These are phyloP conservation scores for Paracentrotus lividus DNA, from an alignment of 53 echinoderm and acorn worm genomes.

Conservation along the genomic window DNA sequence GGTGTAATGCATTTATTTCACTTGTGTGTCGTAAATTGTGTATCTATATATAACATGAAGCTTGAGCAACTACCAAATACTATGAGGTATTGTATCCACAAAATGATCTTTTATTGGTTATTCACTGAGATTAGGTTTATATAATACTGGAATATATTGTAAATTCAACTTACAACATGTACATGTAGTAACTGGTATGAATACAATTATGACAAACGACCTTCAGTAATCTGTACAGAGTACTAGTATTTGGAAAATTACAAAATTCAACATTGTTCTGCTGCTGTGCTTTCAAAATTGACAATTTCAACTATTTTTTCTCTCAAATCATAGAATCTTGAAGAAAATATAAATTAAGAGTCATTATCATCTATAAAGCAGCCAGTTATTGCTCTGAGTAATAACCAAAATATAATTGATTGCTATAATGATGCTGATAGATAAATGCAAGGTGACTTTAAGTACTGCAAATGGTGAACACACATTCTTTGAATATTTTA, in stretches of 20 bases:
- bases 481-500: too few species aligned
- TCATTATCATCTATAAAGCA: not conserved
- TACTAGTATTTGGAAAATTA: too few species aligned
- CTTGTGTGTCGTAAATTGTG: conserved; percentile 1
- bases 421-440: not conserved
- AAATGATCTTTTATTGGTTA: too few species aligned
- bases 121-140: too few species aligned
- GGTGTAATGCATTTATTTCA: not conserved
- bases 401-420: not conserved
- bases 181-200: not conserved
- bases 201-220: too few species aligned
- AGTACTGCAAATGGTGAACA: not conserved
- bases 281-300: too few species aligned
- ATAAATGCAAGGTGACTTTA: conserved; percentile 4
- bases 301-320: too few species aligned
- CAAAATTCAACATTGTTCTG: too few species aligned
- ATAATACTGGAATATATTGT: not conserved
- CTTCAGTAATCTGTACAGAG: too few species aligned
- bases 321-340: not conserved
- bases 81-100: not conserved
- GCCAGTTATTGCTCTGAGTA: not conserved
- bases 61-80: not conserved
- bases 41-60: not conserved
- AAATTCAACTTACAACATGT: not conserved
- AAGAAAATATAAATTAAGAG: not conserved